These are phyloP conservation scores for Lepisosteus oculatus DNA, from an alignment of 2,113 vertebrate species.

Conservation along the genomic window DNA sequence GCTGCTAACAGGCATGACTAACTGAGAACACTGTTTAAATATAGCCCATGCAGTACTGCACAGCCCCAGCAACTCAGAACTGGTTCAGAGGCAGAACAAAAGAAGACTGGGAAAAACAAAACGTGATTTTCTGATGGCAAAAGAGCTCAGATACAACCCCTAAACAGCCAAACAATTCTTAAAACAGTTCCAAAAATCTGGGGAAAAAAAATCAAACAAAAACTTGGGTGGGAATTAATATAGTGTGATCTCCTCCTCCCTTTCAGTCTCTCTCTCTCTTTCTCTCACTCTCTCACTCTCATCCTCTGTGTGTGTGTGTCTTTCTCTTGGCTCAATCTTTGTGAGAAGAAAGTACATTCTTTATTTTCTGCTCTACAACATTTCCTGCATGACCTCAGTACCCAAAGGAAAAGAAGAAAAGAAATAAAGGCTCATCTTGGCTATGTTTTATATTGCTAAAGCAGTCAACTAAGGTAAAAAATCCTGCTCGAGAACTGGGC, in stretches of 20 bases:
- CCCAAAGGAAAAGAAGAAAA: conserved; percentile 42
- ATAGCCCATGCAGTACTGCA: conserved; percentile 69
- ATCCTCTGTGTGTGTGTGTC: conserved; percentile 55
- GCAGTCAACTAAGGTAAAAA: conserved; percentile 38
- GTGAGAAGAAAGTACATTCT: conserved; percentile 47
- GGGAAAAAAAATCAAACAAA: conserved; percentile 63
- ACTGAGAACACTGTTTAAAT: conserved; percentile 88
- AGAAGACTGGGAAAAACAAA: conserved; percentile 7
- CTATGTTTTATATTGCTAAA: conserved; percentile 44
- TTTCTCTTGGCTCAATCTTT: conserved; percentile 27
- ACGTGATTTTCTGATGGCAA: conserved; percentile 10
- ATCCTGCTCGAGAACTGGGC: conserved; percentile 40
- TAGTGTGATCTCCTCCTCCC: conserved; percentile 55
- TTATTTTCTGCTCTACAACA: conserved; percentile 38
- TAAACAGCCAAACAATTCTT: conserved; percentile 65
- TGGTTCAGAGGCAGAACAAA: conserved; percentile 42
- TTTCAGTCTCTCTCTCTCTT: conserved; percentile 48
- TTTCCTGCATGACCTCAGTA: conserved; percentile 62
- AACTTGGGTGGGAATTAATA: conserved; percentile 60
- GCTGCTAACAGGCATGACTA: conserved; percentile 80
- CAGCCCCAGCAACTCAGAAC: conserved; percentile 69
- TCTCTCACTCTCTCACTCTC: conserved; percentile 43
- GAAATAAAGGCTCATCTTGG: conserved; percentile 43
- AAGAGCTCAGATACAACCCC: conserved; percentile 2
- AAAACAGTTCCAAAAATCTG: conserved; percentile 58